Evolutionary conservation across 64 coral and sea anemone species (phyloP).

Genomic region (Dendrophyllia cribrosa): DNA sequence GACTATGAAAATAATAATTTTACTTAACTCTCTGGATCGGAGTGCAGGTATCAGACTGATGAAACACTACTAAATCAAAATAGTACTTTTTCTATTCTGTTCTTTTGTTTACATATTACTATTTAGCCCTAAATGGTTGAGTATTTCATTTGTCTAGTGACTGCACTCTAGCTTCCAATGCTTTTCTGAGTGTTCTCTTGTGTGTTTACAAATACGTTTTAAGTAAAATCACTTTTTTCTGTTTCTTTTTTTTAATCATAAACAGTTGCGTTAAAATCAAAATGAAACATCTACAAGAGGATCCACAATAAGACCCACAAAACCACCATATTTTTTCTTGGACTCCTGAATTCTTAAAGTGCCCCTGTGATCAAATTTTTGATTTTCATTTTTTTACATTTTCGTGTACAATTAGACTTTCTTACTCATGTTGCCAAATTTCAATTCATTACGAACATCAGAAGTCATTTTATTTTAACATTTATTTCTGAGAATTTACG

Average conservation of each 20-base stretch:
- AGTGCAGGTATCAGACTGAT: constrained; percentile 2
- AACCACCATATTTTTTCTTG: too few relatives aligned
- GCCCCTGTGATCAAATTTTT: too few relatives aligned
- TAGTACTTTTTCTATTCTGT: not conserved
- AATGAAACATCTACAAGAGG: too few relatives aligned
- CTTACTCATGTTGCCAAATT: too few relatives aligned
- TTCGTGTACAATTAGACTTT: too few relatives aligned
- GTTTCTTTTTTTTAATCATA: not conserved
- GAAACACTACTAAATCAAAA: constrained; percentile 17
- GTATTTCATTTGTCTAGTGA: constrained; percentile 10
- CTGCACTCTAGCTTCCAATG: constrained; percentile 13
- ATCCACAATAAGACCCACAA: too few relatives aligned
- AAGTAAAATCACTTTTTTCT: too few relatives aligned
- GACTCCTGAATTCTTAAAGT: too few relatives aligned
- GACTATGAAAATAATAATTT: not conserved
- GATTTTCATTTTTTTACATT: too few relatives aligned
- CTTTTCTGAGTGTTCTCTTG: not conserved
- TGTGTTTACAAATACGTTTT: not conserved
- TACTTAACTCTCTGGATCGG: not conserved
- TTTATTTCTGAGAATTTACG: too few relatives aligned
- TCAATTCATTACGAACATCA: too few relatives aligned
- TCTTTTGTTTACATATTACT: not conserved
- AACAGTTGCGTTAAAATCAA: not conserved
- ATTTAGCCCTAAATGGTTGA: not conserved
- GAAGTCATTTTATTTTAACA: too few relatives aligned